Evolutionary conservation across 2,113 vertebrate genomes (phyloP).

Genomic region (Tychaedon coryphoeus): DNA sequence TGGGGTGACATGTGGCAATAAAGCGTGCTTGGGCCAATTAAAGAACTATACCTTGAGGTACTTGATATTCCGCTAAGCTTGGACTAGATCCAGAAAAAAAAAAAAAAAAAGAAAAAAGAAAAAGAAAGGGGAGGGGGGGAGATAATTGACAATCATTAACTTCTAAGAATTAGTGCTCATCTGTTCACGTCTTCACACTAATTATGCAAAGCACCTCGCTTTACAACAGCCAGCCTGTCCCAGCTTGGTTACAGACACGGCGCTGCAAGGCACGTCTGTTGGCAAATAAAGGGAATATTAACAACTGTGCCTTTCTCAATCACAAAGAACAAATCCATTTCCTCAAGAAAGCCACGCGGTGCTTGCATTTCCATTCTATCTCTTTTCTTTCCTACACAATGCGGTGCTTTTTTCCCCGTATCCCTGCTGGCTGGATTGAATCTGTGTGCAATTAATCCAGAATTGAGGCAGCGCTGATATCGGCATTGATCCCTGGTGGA

Average conservation of each 20-base stretch:
- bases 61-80: background rate
- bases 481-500: background rate
- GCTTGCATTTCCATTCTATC: background rate
- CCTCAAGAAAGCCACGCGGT: background rate
- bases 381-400: fast-evolving
- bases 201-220: constrained; percentile 34
- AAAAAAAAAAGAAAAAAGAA: background rate
- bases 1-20: background rate
- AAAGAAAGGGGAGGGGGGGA: background rate
- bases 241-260: background rate
- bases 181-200: constrained; percentile 25
- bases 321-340: background rate
- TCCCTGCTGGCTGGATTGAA: background rate
- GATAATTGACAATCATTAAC: constrained; percentile 47
- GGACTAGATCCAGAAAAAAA: background rate
- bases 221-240: background rate
- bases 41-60: background rate
- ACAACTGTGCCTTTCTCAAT: background rate
- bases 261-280: background rate
- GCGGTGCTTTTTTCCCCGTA: background rate
- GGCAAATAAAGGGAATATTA: background rate
- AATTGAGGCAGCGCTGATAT: fast-evolving
- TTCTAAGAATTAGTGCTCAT: constrained; percentile 31
- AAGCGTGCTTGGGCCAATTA: background rate
- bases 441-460: fast-evolving